Base-by-base conservation (phyloP, 2,888 invertebrate species). In the Dimorphilus gyrociliatus region DNA sequence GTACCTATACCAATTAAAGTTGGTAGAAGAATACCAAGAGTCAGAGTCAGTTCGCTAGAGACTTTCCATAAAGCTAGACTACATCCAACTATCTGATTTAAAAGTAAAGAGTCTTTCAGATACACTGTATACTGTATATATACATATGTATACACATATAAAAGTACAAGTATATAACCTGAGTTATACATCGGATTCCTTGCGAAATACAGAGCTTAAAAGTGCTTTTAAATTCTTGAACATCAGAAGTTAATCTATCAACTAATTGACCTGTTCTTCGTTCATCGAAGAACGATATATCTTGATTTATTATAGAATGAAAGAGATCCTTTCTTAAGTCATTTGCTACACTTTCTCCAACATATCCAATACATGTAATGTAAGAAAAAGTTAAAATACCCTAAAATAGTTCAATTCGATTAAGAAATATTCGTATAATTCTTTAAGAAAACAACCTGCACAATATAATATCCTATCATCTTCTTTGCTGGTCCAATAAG, bases 181-280 rank as follows among this genome's bases (percentile, higher is more conserved):
- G 90, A 0, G 88, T 78, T 3, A 71, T 61, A 27, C 85, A 82
- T 34, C 85, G 69, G 18, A 94, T 61, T 1, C 92, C 92, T 49
- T 88, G 88, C 1, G 90, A 81, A 26, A 94, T 75, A 16, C 80
- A 79, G 50, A 80, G 75, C 58, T 94, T 94, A 55, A 94, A 92
- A 1, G 82, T 79, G 47, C 88, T 85, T 64, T 94, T 94, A 58
- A 94, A 92, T 53, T 92, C 90, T 59, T 94, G 90, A 6, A 92
- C 76, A 64, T 94, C 92, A 26, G 78, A 74, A 16, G 88, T 88
- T 38, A 92, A 65, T 46, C 85, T 75, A 59, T 84, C 85, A 6
- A 88, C 73, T 25, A 92, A 71, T 63, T 90, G 90, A 1, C 90
- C 90, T 1, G 85, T 85, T 48, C 82, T 74, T 55, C 84, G 78